Evolutionary conservation across 2,888 invertebrate genomes (phyloP).

Genomic region (Amphipoea lucens): DNA sequence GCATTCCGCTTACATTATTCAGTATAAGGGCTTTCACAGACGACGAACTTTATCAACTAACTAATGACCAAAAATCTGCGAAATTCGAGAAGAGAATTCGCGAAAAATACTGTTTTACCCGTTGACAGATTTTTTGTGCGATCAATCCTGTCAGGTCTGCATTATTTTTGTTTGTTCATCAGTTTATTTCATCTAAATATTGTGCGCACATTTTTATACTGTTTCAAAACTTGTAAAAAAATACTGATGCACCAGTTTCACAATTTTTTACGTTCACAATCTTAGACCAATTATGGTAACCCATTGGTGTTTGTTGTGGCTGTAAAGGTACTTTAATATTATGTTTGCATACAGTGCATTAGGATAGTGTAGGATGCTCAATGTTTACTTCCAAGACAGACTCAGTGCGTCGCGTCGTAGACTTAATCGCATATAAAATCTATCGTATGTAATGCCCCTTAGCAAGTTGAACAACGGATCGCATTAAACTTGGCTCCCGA

Average conservation of each 20-base stretch:
- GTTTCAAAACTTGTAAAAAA: background rate
- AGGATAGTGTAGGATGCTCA: background rate
- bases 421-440: background rate
- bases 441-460: background rate
- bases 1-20: constrained; percentile 17
- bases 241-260: background rate
- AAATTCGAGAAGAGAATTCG: background rate
- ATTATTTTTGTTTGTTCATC: background rate
- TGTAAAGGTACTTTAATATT: background rate
- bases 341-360: background rate
- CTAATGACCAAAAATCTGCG: background rate
- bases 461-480: constrained; percentile 25
- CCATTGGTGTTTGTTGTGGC: background rate
- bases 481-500: constrained; percentile 34
- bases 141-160: background rate
- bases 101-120: background rate
- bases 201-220: too few relatives aligned
- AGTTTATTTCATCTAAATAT: background rate
- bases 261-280: background rate
- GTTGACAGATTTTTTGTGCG: background rate
- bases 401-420: background rate
- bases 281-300: background rate
- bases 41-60: background rate
- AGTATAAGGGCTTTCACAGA: constrained; percentile 3
- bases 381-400: background rate